Base-by-base conservation (phyloP, 2,113 vertebrate species). In the Cinclus mexicanus region DNA sequence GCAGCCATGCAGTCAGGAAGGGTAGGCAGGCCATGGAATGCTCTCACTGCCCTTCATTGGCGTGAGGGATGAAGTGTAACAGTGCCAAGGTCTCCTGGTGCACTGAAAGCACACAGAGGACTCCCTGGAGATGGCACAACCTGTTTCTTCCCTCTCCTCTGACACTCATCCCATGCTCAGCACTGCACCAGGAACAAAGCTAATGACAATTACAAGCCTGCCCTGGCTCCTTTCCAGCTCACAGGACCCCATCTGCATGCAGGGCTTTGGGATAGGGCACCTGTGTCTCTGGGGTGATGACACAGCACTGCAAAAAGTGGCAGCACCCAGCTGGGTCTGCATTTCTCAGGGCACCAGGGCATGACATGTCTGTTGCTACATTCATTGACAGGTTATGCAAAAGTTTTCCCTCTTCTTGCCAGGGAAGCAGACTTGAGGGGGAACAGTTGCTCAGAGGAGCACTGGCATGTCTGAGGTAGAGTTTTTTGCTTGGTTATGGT, bases 61-160 rank as follows among this genome's bases (percentile, higher is more conserved):
- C 12, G 4, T 5, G 33, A 74, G 42, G 18, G 53, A 77, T 0
- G 0, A 35, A 86, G 33, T 5, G 4, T 31, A 49, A 61, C 0
- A 1, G 65, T 18, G 35, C 13, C 2, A 4, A 77, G 55, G 37
- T 64, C 64, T 71, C 47, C 22, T 1, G 8, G 24, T 64, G 61
- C 22, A 46, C 46, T 10, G 1, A 84, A 87, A 57, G 35, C 46
- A 46, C 22, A 29, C 7, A 41, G 52, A 68, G 29, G 17, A 35
- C 24, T 35, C 82, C 21, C 33, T 41, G 69, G 12, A 67, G 41
- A 41, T 19, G 31, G 15, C 81, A 12, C 28, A 64, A 31, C n/a
- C n/a, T 28, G 21, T 26, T 77, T 44, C 33, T 75, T 89, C 23
- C 83, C 1, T 1, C 29, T 59, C 21, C 76, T 35, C 47, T 64